phyloP scores from a whole-genome alignment of 2,888 invertebrate genomes.

The Deladenus siricidicola region DNA sequence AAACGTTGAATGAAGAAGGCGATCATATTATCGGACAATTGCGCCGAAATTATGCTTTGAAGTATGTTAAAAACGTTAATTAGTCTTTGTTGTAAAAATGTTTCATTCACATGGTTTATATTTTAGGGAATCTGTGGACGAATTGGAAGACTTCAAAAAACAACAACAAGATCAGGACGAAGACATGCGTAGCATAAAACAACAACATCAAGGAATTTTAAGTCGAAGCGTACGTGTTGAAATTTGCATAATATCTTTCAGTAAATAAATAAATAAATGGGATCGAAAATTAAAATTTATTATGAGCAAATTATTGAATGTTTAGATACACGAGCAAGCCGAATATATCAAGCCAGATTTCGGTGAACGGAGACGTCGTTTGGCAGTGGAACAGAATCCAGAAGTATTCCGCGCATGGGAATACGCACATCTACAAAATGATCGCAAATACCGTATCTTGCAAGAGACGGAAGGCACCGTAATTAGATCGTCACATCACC shows the following conservation, averaged over 20 bases:
- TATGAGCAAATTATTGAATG: not conserved
- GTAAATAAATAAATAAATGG: no score
- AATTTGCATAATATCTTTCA: no score
- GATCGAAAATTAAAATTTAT: not conserved
- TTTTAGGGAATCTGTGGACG: constrained; percentile 32
- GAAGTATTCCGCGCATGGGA: constrained; percentile 22
- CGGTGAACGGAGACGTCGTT: not conserved
- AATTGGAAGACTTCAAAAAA: constrained; percentile 37
- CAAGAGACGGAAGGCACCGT: constrained; percentile 19
- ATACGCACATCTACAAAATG: constrained; percentile 22
- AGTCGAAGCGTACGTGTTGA: constrained; percentile 9
- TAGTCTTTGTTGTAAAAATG: not conserved
- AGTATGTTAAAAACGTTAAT: no score
- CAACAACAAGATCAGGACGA: constrained; percentile 32
- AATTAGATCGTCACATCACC: not conserved
- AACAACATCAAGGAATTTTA: constrained; percentile 12
- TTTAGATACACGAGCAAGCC: not conserved
- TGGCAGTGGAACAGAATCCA: constrained; percentile 5
- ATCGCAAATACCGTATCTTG: constrained; percentile 23
- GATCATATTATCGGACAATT: constrained; percentile 18
- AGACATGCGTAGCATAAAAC: constrained; percentile 4
- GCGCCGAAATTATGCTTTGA: constrained; percentile 20
- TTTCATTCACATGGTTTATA: not conserved
- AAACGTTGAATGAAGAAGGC: constrained; percentile 11
- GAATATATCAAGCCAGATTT: not conserved